A percentile compares a stretch with the other conserved stretches of the same genome.
phyloP scores from a whole-genome alignment of 1,140 invertebrate species.

The Drosophila nikananu region DNA sequence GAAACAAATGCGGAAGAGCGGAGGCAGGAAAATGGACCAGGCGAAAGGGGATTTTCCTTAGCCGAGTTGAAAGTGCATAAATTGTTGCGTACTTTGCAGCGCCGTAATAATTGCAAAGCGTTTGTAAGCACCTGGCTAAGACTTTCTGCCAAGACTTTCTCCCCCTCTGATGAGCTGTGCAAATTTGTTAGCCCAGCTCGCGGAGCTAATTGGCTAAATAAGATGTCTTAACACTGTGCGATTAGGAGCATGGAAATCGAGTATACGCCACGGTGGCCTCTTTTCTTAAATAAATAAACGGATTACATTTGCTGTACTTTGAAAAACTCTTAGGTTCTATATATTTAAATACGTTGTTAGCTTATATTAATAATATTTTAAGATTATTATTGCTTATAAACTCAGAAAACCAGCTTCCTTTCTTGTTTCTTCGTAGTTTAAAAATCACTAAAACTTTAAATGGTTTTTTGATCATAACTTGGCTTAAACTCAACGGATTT shows the following conservation, averaged over 20 bases:
- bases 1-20: not conserved
- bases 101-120: slow-evolving; percentile 80
- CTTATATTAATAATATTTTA: not conserved
- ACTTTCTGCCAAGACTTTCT: slow-evolving; percentile 42
- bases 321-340: not conserved
- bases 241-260: slow-evolving; percentile 39
- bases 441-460: too few relatives aligned
- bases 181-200: slow-evolving; percentile 51
- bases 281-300: not conserved
- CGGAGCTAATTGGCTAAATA: slow-evolving; percentile 73
- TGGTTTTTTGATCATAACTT: too few relatives aligned
- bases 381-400: not conserved
- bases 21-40: not conserved
- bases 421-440: too few relatives aligned
- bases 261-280: slow-evolving; percentile 48
- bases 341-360: not conserved
- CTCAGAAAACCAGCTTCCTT: too few relatives aligned
- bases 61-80: slow-evolving; percentile 63
- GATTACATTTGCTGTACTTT: not conserved
- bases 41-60: slow-evolving; percentile 2
- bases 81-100: slow-evolving; percentile 65
- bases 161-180: slow-evolving; percentile 41
- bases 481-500: too few relatives aligned
- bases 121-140: slow-evolving; percentile 64
- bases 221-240: slow-evolving; percentile 48